phyloP scores from a whole-genome alignment of 2,797 vertebrate species.

The Microctenopoma lineatum region DNA sequence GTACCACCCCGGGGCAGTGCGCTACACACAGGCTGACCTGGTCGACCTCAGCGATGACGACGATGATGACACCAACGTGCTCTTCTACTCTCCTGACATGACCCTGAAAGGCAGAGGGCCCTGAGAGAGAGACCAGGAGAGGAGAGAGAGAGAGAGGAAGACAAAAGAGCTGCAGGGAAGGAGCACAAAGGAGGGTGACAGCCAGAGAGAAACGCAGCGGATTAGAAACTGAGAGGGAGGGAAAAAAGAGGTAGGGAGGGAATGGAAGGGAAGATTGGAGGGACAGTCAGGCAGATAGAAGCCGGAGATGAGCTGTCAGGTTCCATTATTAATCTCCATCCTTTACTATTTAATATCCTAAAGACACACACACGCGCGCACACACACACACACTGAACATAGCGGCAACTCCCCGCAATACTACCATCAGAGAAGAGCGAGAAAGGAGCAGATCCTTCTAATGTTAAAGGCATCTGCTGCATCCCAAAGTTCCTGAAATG shows the following conservation, averaged over 20 bases:
- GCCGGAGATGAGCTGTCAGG: conserved; percentile 84
- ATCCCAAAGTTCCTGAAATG: conserved; percentile 60
- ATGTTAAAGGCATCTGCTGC: conserved; percentile 66
- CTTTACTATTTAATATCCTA: conserved; percentile 84
- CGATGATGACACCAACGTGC: conserved; percentile 83
- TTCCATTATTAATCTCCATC: conserved; percentile 84
- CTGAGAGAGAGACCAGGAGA: conserved; percentile 72
- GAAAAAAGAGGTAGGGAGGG: conserved; percentile 65
- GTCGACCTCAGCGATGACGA: conserved; percentile 77
- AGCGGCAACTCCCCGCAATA: conserved; percentile 63
- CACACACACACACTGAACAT: conserved; percentile 54
- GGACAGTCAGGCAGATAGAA: conserved; percentile 79
- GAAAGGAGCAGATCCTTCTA: conserved; percentile 42
- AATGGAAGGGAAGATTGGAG: conserved; percentile 71
- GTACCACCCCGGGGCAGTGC: conserved; percentile 81
- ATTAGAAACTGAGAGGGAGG: conserved; percentile 74
- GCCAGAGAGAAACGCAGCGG: conserved; percentile 60
- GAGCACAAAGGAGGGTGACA: conserved; percentile 59
- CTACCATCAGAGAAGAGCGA: conserved; percentile 38
- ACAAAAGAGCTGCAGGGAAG: conserved; percentile 57
- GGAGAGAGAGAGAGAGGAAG: conserved; percentile 21
- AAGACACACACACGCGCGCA: conserved; percentile 70
- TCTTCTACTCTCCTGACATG: conserved; percentile 89
- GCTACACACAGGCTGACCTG: conserved; percentile 79
- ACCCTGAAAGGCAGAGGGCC: conserved; percentile 85